Evolutionary conservation across 92 coral and sea anemone species (phyloP), one percentile per base, ranked within the genome.

Genomic region (Parazoanthus darwini): DNA sequence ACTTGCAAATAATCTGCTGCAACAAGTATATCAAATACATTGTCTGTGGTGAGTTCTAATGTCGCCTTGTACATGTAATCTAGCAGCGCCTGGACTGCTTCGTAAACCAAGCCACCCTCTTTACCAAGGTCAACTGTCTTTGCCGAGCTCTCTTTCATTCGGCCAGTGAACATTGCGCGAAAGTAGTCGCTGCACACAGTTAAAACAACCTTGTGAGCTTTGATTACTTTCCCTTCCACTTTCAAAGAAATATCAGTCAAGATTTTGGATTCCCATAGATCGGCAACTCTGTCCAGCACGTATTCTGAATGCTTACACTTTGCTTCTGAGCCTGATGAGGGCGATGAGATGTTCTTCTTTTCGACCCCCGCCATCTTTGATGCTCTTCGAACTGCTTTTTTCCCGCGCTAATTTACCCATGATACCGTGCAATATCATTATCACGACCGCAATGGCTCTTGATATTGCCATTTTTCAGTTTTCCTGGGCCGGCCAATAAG

Each of bases 91-190:
- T 81, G 50, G 39, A 90, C 87, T 1, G 90, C 90, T 33, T 80
- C 90, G 22, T 26, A 85, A 0, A 86, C 68, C 8, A 90, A 63
- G 16, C 75, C 74, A 33, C 74, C 83, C 39, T 75, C 90, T 56
- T 81, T 86, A 23, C 70, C 70, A 8, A 90, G 81, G 66, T 86
- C 86, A 80, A 90, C 86, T 83, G 74, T 89, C 36, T 29, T 86
- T 43, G 91, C 92, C 23, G 91, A 78, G 37, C 89, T 77, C 82
- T 93, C 95, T 63, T 93, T 90, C 93, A 89, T 91, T 48, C 85
- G 89, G 15, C 89, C 86, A 8, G 93, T 85, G 76, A 93, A 93
- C 95, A 93, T 91, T 5, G 93, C 95, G 39, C 91, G 90, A 81
- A 93, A 93, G 39, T 89, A 93, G 33, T 91, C 92, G 59, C 95